Percentiles rank a stretch among this genome's conserved stretches.
These are phyloP conservation scores for Xyrauchen texanus DNA, from an alignment of 2,113 vertebrate species.

Conservation along the genomic window DNA sequence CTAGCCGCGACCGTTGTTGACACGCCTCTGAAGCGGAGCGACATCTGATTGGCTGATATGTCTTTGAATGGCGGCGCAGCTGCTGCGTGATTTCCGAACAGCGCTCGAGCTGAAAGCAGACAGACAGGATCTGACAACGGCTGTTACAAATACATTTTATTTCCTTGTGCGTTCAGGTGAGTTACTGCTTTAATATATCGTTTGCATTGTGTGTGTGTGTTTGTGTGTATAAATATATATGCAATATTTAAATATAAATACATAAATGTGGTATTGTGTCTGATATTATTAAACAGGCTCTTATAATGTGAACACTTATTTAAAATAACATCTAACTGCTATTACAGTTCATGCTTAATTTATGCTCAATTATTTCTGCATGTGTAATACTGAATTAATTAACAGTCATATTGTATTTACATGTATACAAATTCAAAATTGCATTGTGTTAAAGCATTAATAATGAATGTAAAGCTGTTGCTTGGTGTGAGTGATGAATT, in stretches of 20 bases:
- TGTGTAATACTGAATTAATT: no score
- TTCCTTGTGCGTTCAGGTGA: not conserved
- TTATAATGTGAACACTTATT: no score
- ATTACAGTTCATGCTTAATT: no score
- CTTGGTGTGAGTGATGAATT: no score
- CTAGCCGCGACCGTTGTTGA: not conserved
- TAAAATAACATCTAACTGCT: no score
- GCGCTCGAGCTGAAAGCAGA: not conserved
- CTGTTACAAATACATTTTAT: not conserved
- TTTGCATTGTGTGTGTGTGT: no score
- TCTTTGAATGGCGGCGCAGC: not conserved
- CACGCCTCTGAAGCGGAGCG: not conserved
- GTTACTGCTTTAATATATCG: not conserved
- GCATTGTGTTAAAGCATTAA: not conserved
- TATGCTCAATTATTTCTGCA: no score
- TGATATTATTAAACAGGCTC: not conserved
- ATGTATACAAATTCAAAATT: not conserved
- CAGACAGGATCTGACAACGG: not conserved
- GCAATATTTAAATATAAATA: not conserved
- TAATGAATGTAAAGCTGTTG: not conserved
- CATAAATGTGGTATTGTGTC: not conserved
- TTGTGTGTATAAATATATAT: no score
- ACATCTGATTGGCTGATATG: constrained; percentile 11
- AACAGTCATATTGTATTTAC: no score
- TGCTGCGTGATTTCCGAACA: not conserved